These are phyloP conservation scores for Latheticus oryzae DNA, from an alignment of 2,888 invertebrate species.

Conservation along the genomic window DNA sequence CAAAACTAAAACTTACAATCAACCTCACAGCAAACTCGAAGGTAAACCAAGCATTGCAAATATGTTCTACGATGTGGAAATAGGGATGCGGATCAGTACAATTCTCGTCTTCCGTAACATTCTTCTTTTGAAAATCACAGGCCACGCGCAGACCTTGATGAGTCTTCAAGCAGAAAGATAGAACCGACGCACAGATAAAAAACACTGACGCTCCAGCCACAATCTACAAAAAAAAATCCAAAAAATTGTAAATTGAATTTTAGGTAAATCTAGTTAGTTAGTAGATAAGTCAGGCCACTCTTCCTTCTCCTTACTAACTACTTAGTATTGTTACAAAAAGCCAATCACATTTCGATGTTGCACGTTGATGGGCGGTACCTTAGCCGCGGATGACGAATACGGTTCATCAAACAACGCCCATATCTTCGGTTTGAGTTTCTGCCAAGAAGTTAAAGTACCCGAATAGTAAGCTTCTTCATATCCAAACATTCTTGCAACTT, in stretches of 20 bases:
- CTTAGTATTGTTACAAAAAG: conserved; percentile 53
- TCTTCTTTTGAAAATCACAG: conserved; percentile 49
- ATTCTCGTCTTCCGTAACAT: conserved; percentile 50
- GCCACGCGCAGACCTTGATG: conserved; percentile 85
- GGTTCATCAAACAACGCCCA: conserved; percentile 98
- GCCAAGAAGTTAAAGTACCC: conserved; percentile 87
- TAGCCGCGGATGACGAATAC: conserved; percentile 90
- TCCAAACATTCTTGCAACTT: conserved; percentile 92
- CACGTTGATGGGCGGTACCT: conserved; percentile 90
- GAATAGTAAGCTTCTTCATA: conserved; percentile 86
- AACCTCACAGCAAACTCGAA: conserved; percentile 90
- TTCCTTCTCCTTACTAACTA: conserved; percentile 20
- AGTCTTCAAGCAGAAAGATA: conserved; percentile 96
- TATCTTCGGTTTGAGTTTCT: conserved; percentile 88
- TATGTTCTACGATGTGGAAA: conserved; percentile 92
- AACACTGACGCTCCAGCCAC: conserved; percentile 93
- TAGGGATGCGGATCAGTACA: conserved; percentile 68
- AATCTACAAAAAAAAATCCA: conserved; percentile 73
- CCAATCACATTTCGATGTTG: conserved; percentile 63
- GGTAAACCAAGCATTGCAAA: conserved; percentile 97
- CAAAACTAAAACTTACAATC: conserved; percentile 89
- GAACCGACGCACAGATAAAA: conserved; percentile 96
- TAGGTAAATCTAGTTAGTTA: background rate
- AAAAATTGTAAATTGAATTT: too few species aligned
- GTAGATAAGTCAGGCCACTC: conserved; percentile 5